A percentile compares a stretch with the other conserved stretches of the same genome.
These are phyloP conservation scores for Iphiclides podalirius DNA, from an alignment of 2,888 invertebrate genomes.

Conservation along the genomic window DNA sequence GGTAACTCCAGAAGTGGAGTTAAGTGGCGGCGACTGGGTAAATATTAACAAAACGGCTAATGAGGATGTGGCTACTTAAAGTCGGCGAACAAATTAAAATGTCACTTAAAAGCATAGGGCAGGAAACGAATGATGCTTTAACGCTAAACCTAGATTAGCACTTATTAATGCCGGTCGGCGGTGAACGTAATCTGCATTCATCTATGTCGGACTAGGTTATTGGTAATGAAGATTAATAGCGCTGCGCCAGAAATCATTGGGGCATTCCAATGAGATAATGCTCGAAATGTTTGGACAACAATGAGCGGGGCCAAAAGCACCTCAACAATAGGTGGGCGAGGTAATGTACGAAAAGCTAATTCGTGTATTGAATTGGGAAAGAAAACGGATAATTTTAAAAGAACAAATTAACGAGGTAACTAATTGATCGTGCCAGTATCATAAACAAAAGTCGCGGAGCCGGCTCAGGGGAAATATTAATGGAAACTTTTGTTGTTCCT, in stretches of 20 bases:
- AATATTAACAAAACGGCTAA: slow-evolving; percentile 71
- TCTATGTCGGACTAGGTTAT: slow-evolving; percentile 27
- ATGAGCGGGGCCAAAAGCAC: slow-evolving; percentile 1
- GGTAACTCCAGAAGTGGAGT: slow-evolving; percentile 44
- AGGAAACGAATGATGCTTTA: slow-evolving; percentile 70
- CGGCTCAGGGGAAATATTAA: slow-evolving; percentile 13
- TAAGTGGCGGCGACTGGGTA: slow-evolving; percentile 53
- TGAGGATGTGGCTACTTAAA: slow-evolving; percentile 76
- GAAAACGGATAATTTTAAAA: background rate
- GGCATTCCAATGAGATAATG: slow-evolving; percentile 10
- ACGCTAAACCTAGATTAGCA: slow-evolving; percentile 68
- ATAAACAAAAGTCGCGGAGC: slow-evolving; percentile 8
- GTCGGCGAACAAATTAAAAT: slow-evolving; percentile 63
- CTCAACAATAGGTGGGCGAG: background rate
- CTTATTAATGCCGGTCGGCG: slow-evolving; percentile 51
- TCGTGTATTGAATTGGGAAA: too few species aligned
- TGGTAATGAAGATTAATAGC: slow-evolving; percentile 22
- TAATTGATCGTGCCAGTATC: slow-evolving; percentile 2
- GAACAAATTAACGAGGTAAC: slow-evolving; percentile 14
- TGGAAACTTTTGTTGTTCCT: slow-evolving; percentile 19
- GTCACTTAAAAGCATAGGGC: slow-evolving; percentile 67
- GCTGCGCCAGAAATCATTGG: slow-evolving; percentile 11
- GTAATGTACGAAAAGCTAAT: too few species aligned
- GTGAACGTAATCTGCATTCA: slow-evolving; percentile 36
- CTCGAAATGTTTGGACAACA: slow-evolving; percentile 12